phyloP scores from a whole-genome alignment of 2,797 vertebrate genomes.

The Aselliscus stoliczkanus region DNA sequence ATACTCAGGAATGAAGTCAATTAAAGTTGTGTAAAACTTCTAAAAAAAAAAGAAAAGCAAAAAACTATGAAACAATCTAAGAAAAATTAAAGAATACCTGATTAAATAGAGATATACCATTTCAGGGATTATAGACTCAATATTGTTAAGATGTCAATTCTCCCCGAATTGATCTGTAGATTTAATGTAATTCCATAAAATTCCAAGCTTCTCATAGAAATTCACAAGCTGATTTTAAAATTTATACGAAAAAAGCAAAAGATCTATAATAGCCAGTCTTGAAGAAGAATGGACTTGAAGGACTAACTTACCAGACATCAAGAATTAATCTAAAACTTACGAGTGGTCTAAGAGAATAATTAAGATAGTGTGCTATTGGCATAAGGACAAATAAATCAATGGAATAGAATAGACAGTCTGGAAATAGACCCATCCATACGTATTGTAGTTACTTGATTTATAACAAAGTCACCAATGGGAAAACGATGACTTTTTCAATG shows the following conservation, averaged over 20 bases:
- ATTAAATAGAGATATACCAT: rapidly evolving
- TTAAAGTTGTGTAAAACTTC: background rate
- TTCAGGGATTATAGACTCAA: too few species aligned
- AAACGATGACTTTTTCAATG: background rate
- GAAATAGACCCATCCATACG: background rate
- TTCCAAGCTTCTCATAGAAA: background rate
- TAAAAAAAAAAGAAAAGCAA: background rate
- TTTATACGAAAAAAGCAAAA: background rate
- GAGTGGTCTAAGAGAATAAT: background rate
- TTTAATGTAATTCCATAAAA: background rate
- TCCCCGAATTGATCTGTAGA: background rate
- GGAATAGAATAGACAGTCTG: background rate
- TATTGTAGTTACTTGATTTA: background rate
- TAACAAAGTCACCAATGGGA: background rate
- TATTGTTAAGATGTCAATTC: background rate
- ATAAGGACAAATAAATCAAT: background rate
- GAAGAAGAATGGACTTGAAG: background rate
- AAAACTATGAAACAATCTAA: background rate
- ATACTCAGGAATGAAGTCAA: background rate
- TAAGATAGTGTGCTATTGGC: background rate
- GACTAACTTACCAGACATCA: background rate
- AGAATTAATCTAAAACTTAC: background rate
- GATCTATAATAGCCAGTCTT: background rate
- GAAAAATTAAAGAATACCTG: background rate
- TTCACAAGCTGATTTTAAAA: background rate